phyloP scores from a whole-genome alignment of 1,140 invertebrate species.

The Forficula auricularia region DNA sequence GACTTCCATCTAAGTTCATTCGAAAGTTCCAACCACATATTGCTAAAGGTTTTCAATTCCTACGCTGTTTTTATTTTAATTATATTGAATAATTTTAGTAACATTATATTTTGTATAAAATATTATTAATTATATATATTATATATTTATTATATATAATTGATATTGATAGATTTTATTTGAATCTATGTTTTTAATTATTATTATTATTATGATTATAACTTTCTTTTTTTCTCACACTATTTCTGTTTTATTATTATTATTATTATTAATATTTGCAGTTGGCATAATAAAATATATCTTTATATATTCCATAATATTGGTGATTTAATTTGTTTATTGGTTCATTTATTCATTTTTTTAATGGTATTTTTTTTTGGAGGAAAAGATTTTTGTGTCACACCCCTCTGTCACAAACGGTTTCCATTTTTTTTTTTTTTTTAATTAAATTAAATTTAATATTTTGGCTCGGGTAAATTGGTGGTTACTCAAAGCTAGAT shows the following conservation, averaged over 20 bases:
- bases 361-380: constrained; percentile 2
- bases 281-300: constrained; percentile 7
- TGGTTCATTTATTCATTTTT: constrained; percentile 1
- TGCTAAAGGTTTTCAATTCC: too few relatives aligned
- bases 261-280: constrained; percentile 2
- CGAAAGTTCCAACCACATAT: too few relatives aligned
- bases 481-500: too few relatives aligned
- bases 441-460: too few relatives aligned
- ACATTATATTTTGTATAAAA: too few relatives aligned
- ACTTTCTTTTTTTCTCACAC: not conserved
- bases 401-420: constrained; percentile 2
- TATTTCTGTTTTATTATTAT: too few relatives aligned
- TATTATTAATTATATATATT: too few relatives aligned
- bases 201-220: not conserved
- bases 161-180: not conserved
- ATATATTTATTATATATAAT: not conserved
- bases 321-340: constrained; percentile 1
- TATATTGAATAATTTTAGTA: too few relatives aligned
- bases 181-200: not conserved
- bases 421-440: too few relatives aligned
- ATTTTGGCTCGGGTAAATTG: too few relatives aligned
- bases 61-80: too few relatives aligned
- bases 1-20: too few relatives aligned
- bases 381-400: not conserved
- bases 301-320: constrained; percentile 3